A percentile compares a stretch with the other conserved stretches of the same genome.
phyloP scores from a whole-genome alignment of 2,888 invertebrate genomes.

The Caradrina clavipalpis region DNA sequence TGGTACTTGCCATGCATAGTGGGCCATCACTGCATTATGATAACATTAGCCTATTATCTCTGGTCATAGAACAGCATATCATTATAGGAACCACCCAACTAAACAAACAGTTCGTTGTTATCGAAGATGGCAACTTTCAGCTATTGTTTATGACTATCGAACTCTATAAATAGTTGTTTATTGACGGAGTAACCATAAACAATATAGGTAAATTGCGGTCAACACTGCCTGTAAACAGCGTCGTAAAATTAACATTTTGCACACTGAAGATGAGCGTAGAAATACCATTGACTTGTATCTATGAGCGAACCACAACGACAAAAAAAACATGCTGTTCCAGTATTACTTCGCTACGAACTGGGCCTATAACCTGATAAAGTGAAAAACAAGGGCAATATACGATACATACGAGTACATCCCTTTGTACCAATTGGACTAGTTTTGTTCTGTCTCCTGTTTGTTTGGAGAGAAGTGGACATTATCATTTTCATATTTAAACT shows the following conservation, averaged over 20 bases:
- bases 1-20: no score
- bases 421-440: no score
- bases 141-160: background rate
- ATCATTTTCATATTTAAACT: no score
- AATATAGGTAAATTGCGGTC: slow-evolving; percentile 7
- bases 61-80: background rate
- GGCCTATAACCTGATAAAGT: no score
- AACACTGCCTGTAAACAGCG: background rate
- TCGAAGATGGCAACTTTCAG: background rate
- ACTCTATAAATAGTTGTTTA: slow-evolving; percentile 9
- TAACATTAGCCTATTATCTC: background rate
- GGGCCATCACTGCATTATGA: no score
- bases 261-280: background rate
- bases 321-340: no score
- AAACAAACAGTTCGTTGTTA: background rate
- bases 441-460: no score
- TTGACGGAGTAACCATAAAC: slow-evolving; percentile 1
- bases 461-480: no score
- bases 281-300: background rate
- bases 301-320: background rate
- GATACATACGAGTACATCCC: no score
- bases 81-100: background rate
- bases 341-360: no score
- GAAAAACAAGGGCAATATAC: no score
- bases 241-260: slow-evolving; percentile 9